Base-by-base conservation (phyloP, 1,140 invertebrate species). In the Apis mellifera region DNA sequence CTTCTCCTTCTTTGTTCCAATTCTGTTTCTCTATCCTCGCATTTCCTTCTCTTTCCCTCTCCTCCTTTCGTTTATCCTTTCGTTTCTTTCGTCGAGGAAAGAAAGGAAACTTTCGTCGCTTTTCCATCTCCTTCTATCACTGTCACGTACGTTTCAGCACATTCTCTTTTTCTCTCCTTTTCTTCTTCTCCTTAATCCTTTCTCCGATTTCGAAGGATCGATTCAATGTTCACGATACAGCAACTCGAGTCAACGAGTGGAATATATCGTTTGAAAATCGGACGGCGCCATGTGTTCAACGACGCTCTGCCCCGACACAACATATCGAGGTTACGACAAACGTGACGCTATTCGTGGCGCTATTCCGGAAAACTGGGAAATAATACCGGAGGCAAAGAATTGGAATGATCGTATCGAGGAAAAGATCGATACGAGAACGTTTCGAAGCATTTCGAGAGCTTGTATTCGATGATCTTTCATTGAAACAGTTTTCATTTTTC, bases 281-380 rank as follows among this genome's bases (percentile, higher is more conserved):
- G 26, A 5, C 32, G 64, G 64, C 19, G 32, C 17, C 64, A 7
- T 21, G 17, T 19, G 32, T 42, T 66, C 5, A 32, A 32, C 32
- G 32, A 66, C 19, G 19, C 32, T 64, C 32, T 66, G 32, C 19
- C 21, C 32, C 42, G 32, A 1, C 19, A 42, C 32, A 42, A 42
- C 64, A 19, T 66, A 66, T 66, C 26, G 64, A 66, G 64, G 64
- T 66, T 66, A 66, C 64, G 17, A 66, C 17, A 66, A 66, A 66
- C 64, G 64, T 42, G 64, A 12, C 64, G 64, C 64, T 66, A 66
- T 66, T 66, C 64, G 32, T 66, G 32, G 64, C 64, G 17, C 32
- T 66, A 66, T 66, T 32, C 64, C 32, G 64, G 64, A 66, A 42
- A 66, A 66, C 64, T 66, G 26, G 64, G 9, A 42, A 42, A 66